Evolutionary conservation across 2,888 invertebrate species (phyloP).

Genomic region (Heliconius erato): DNA sequence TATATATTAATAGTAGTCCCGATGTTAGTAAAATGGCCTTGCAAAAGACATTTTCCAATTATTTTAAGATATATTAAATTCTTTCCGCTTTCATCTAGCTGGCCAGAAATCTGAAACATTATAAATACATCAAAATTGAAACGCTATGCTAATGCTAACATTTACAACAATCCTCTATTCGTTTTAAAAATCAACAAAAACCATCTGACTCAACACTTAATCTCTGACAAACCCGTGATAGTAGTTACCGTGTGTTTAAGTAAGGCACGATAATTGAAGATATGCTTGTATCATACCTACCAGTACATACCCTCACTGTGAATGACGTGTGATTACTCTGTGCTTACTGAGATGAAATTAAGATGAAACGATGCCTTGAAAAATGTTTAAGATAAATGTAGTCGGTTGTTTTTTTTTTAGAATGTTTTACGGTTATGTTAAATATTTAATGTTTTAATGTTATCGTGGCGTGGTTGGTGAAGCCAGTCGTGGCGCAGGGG

Average conservation of each 20-base stretch:
- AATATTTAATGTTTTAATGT: too few species aligned
- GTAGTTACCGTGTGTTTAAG: slow-evolving; percentile 80
- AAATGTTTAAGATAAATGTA: slow-evolving; percentile 38
- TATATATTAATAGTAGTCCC: neutral
- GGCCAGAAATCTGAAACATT: too few species aligned
- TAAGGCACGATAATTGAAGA: slow-evolving; percentile 85
- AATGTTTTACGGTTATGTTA: neutral
- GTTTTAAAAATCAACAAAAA: neutral
- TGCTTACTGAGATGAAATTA: slow-evolving; percentile 66
- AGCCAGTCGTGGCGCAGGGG: too few species aligned
- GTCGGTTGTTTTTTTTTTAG: neutral
- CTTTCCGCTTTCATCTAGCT: too few species aligned
- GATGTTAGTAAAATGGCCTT: neutral
- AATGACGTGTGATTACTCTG: slow-evolving; percentile 79
- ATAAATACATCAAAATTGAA: too few species aligned
- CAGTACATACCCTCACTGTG: slow-evolving; percentile 60
- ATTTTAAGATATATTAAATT: neutral
- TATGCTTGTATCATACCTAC: slow-evolving; percentile 78
- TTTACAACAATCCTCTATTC: neutral
- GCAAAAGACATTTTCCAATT: neutral
- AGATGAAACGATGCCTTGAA: slow-evolving; percentile 49
- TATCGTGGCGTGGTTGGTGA: too few species aligned
- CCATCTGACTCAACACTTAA: slow-evolving; percentile 27
- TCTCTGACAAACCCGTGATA: slow-evolving; percentile 66
- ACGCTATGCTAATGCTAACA: neutral